Conservation (phyloP, 2,797 vertebrate genomes). For the Pempheris klunzingeri region DNA sequence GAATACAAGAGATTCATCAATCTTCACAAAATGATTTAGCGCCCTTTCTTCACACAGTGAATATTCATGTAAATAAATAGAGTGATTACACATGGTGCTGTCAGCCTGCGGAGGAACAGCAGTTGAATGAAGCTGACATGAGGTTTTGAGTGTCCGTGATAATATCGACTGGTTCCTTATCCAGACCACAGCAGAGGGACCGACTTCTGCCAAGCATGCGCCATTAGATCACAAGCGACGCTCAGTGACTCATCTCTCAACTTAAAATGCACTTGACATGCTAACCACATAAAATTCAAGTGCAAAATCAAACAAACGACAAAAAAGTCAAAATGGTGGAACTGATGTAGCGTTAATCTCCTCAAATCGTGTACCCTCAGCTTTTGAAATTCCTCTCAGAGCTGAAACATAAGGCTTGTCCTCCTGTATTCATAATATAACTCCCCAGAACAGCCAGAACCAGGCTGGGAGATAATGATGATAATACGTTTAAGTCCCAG, state of each 20-base stretch:
- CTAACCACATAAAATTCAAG: conserved; percentile 62
- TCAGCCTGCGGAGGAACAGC: conserved; percentile 54
- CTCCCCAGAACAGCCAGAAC: conserved; percentile 69
- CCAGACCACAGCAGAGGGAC: conserved; percentile 75
- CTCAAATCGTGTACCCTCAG: conserved; percentile 26
- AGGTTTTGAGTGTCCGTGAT: conserved; percentile 69
- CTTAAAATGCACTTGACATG: conserved; percentile 74
- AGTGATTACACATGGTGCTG: conserved; percentile 62
- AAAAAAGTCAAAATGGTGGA: conserved; percentile 27
- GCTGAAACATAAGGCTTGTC: conserved; percentile 44
- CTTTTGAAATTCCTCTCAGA: conserved; percentile 50
- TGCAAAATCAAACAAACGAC: conserved; percentile 42
- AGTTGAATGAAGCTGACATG: conserved; percentile 61
- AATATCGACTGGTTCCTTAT: conserved; percentile 67
- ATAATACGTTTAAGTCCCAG: conserved; percentile 80
- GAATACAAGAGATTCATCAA: conserved; percentile 39
- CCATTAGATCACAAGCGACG: conserved; percentile 69
- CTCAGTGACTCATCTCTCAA: conserved; percentile 71
- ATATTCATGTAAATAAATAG: conserved; percentile 56
- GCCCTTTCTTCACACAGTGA: conserved; percentile 41
- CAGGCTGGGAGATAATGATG: conserved; percentile 76
- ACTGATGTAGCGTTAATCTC: conserved; percentile 18
- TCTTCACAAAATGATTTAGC: conserved; percentile 44
- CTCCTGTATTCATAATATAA: conserved; percentile 60
- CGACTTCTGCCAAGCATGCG: conserved; percentile 69